These are phyloP conservation scores for Eulemur macaco DNA, from an alignment of 2,113 vertebrate genomes.

Conservation along the genomic window DNA sequence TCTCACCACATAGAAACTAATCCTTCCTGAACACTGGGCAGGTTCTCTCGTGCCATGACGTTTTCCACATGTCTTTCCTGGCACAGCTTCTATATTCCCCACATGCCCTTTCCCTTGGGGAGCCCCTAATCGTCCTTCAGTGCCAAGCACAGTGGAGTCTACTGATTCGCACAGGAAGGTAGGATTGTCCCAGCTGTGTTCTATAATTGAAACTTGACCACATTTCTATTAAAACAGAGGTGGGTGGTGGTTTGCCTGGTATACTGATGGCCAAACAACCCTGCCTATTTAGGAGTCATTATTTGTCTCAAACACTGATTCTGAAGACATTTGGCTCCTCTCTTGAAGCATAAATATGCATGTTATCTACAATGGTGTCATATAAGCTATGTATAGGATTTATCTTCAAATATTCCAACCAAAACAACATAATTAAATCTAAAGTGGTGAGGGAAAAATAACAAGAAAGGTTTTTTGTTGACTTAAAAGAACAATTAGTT, in stretches of 20 bases:
- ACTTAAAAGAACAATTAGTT: not conserved
- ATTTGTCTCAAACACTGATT: not conserved
- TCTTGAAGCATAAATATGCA: not conserved
- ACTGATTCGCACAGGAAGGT: not conserved
- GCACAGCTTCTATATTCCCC: not conserved
- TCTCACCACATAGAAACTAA: not conserved
- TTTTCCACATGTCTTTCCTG: not conserved
- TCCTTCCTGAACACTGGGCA: accelerated
- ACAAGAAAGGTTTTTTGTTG: not conserved
- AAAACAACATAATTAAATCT: not conserved
- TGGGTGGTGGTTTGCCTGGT: not conserved
- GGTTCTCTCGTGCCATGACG: too few species aligned
- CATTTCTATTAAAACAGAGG: not conserved
- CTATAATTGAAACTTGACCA: not conserved
- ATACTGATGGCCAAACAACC: not conserved
- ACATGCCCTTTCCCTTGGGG: accelerated
- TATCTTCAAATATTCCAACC: not conserved
- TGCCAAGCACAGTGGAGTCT: not conserved
- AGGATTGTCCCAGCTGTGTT: not conserved
- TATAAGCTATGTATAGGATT: not conserved
- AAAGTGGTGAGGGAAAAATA: not conserved
- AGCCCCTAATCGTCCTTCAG: accelerated
- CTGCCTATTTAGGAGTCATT: not conserved
- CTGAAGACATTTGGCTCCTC: not conserved
- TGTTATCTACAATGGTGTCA: not conserved